Base-by-base conservation (phyloP, 2,113 vertebrate species). In the Antechinus stuartii region DNA sequence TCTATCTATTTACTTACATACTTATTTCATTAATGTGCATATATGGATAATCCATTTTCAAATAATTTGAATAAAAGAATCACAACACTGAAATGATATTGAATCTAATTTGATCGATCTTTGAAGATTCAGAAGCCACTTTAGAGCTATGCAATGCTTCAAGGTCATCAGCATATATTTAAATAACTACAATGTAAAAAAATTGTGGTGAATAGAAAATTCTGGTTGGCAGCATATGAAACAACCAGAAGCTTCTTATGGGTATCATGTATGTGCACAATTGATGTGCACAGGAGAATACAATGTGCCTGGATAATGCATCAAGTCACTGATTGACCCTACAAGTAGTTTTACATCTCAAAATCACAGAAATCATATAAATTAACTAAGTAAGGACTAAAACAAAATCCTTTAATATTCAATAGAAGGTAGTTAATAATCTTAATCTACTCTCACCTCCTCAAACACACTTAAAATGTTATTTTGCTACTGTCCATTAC, bases 321-420 rank as follows among this genome's bases (percentile, higher is more conserved):
- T 19, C 9, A 35, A 49, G 2, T 35, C 0, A 2, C 90, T 2
- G 4, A 89, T 50, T 35, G 19, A n/a, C 1, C 11, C 57, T 68
- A 14, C 3, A 35, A 68, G 26, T 0, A 0, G 19, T 27, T 16
- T 8, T 25, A 10, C 46, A 50, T 42, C 12, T 55, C 54, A 0
- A 9, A 12, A n/a, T 25, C 89, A 14, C 0, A n/a, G 53, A 84
- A 52, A 56, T 23, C 24, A 1, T 1, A n/a, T 30, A 56, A 49
- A 49, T n/a, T 16, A 30, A 42, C 0, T 0, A 0, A 56, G 23
- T 6, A 14, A 61, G n/a, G 1, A 8, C 11, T 0, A 54, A 50
- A n/a, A 25, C 10, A 27, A 57, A 42, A 50, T 57, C 42, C 1
- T 8, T 10, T 24, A 55, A 35, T 2, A 50, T 27, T 52, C 8